These are phyloP conservation scores for Lasiommata megera DNA, from an alignment of 2,888 invertebrate genomes.

Conservation along the genomic window DNA sequence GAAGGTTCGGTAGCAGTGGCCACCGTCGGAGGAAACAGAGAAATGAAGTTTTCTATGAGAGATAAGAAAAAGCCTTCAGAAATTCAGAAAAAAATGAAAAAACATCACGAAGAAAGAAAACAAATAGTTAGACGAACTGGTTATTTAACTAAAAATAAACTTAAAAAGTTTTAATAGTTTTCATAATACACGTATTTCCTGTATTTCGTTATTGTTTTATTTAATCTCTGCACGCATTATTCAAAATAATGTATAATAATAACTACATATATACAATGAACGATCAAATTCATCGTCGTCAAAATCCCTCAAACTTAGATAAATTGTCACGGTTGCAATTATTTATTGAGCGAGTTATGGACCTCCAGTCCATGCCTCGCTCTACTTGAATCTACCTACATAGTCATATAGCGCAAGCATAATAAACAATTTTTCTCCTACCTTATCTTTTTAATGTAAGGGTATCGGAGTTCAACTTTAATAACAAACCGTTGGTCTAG, in stretches of 20 bases:
- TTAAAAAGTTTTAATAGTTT: conserved; percentile 42
- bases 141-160: conserved; percentile 57
- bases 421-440: conserved; percentile 32
- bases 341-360: not conserved
- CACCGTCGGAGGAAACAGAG: conserved; percentile 86
- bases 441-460: conserved; percentile 34
- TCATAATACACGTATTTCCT: not conserved
- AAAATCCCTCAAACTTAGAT: not conserved
- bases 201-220: not conserved
- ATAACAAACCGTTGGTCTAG: conserved; percentile 35
- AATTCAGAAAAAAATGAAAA: conserved; percentile 82
- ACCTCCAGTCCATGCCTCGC: not conserved
- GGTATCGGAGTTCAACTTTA: conserved; percentile 42
- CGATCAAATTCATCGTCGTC: not conserved
- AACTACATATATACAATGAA: not conserved
- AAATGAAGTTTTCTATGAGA: conserved; percentile 88
- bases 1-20: conserved; percentile 77
- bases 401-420: conserved; percentile 14
- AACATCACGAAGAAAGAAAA: conserved; percentile 86
- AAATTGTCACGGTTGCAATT: not conserved
- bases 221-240: not conserved
- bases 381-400: not conserved
- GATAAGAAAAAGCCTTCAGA: conserved; percentile 78
- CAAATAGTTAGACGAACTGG: conserved; percentile 79
- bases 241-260: too few species aligned